Base-by-base conservation (phyloP, 1,140 invertebrate species). In the Agrypnia vestita region DNA sequence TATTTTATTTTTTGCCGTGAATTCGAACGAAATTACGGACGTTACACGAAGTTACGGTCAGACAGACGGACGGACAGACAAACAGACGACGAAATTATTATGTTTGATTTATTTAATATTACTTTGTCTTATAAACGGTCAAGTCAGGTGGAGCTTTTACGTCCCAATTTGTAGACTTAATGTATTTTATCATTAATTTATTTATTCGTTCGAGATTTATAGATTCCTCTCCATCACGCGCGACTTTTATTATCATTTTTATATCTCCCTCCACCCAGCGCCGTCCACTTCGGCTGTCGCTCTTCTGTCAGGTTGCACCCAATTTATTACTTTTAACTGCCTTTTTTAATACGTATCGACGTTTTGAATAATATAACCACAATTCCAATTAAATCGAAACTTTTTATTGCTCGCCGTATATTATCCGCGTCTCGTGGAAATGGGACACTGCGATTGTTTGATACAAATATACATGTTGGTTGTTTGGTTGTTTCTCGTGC, bases 261-360 rank as follows among this genome's bases (percentile, higher is more conserved):
- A 69, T 73, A 73, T 71, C 15, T 71, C 46, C 46, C 15, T 71
- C 43, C 71, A 73, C 47, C 71, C 47, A 47, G 17, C 67, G 12
- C 15, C 19, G n/a, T 53, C 51, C 56, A 19, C 73, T 75, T 12
- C 43, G 56, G 59, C 46, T 55, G 44, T n/a, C 19, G 53, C 44
- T 8, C 51, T 9, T 53, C 49, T 73, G 69, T 73, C 69, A 73
- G 19, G 9, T 21, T 55, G 47, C 69, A 73, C 1, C 25, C 19
- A 12, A 73, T 55, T 73, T 73, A 55, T 73, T 53, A 73, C 11
- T 7, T 64, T 76, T 62, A 49, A 49, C 59, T 64, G 44, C 59
- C 74, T 11, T 21, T 62, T 76, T 76, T 35, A 76, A 76, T 62
- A 64, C 19, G 74, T 76, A 76, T 76, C 59, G 74, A 76, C 59